These are phyloP conservation scores for Orussus abietinus DNA, from an alignment of 1,140 invertebrate species.

Conservation along the genomic window DNA sequence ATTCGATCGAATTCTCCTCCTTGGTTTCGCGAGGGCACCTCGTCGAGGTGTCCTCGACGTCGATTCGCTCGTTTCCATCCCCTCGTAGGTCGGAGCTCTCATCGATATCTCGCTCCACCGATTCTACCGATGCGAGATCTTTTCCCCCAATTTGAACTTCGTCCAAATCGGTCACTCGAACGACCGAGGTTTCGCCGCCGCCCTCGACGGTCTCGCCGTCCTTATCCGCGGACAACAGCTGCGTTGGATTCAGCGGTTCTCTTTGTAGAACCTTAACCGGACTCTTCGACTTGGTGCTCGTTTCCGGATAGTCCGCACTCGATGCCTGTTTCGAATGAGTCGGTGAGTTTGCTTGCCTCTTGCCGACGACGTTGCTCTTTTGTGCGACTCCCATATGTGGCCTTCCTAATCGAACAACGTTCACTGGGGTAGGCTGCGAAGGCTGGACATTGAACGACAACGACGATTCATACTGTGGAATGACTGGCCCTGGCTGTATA, in stretches of 20 bases:
- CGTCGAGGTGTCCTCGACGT: too few species aligned
- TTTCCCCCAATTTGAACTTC: too few species aligned
- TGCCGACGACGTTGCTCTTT: slow-evolving; percentile 26
- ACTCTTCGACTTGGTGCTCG: slow-evolving; percentile 22
- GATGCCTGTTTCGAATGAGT: slow-evolving; percentile 23
- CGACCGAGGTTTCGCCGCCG: too few species aligned
- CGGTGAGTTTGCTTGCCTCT: slow-evolving; percentile 31
- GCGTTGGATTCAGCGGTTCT: slow-evolving; percentile 8
- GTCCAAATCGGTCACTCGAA: slow-evolving; percentile 34
- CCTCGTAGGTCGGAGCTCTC: too few species aligned
- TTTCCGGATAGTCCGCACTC: slow-evolving; percentile 24
- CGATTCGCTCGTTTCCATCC: too few species aligned
- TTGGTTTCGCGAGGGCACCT: not conserved
- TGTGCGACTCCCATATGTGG: slow-evolving; percentile 27
- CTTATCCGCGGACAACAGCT: slow-evolving; percentile 6
- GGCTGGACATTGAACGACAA: slow-evolving; percentile 15
- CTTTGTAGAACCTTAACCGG: slow-evolving; percentile 31
- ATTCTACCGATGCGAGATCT: too few species aligned
- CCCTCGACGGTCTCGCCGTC: slow-evolving; percentile 11
- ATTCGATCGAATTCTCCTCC: not conserved
- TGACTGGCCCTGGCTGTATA: slow-evolving; percentile 18
- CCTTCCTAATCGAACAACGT: slow-evolving; percentile 16
- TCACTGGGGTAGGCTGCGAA: slow-evolving; percentile 8
- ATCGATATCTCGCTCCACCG: too few species aligned
- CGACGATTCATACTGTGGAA: slow-evolving; percentile 24